Percentiles rank a stretch among this genome's conserved stretches.
phyloP scores from a whole-genome alignment of 1,140 invertebrate species.

The Aleiodes sp. region DNA sequence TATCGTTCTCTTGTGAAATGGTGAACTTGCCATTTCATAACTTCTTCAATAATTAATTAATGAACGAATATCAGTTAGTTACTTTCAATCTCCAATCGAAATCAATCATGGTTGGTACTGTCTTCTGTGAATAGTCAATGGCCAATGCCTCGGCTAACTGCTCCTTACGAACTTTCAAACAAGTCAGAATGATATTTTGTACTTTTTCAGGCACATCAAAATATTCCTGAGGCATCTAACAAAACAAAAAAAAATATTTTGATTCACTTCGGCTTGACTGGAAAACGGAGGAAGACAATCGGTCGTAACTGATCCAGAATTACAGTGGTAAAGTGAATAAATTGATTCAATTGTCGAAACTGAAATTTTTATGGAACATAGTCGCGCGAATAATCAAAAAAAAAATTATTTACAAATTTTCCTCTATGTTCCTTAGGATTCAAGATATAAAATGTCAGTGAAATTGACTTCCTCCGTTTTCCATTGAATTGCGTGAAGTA shows the following conservation, averaged over 20 bases:
- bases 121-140: slow-evolving; percentile 44
- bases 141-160: slow-evolving; percentile 48
- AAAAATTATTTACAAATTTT: too few species aligned
- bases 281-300: too few species aligned
- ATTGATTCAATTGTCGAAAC: too few species aligned
- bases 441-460: too few species aligned
- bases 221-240: slow-evolving; percentile 56
- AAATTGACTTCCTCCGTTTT: too few species aligned
- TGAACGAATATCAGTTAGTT: slow-evolving; percentile 16
- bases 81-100: slow-evolving; percentile 62
- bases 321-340: too few species aligned
- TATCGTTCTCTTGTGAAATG: background rate
- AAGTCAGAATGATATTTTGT: slow-evolving; percentile 45
- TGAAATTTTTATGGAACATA: too few species aligned
- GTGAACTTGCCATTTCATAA: background rate
- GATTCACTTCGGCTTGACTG: too few species aligned
- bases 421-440: too few species aligned
- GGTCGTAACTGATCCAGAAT: too few species aligned
- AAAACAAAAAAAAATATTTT: slow-evolving; percentile 14
- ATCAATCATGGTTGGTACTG: slow-evolving; percentile 49
- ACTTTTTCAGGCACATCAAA: slow-evolving; percentile 50
- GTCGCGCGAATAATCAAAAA: too few species aligned
- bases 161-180: slow-evolving; percentile 51
- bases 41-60: slow-evolving; percentile 6
- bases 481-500: too few species aligned